These are phyloP conservation scores for Tipula unca DNA, from an alignment of 2,888 invertebrate species.

Conservation along the genomic window DNA sequence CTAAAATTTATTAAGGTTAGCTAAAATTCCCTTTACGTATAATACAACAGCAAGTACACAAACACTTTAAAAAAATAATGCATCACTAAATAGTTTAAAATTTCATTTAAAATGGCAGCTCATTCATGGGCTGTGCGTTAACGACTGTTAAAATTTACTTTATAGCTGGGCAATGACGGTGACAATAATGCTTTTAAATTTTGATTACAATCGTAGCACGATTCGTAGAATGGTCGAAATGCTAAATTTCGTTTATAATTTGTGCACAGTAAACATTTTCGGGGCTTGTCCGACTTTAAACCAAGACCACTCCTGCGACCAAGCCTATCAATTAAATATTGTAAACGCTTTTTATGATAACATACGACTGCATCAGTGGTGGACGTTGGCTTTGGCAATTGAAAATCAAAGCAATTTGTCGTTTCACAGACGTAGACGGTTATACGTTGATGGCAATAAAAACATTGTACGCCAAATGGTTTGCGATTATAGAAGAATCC, in stretches of 20 bases:
- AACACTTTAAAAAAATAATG: too few relatives aligned
- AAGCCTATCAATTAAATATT: neutral
- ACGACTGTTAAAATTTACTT: neutral
- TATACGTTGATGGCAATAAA: neutral
- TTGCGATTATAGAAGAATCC: neutral
- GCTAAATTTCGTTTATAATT: neutral
- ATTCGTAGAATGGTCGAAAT: neutral
- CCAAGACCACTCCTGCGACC: neutral
- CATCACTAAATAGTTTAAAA: too few relatives aligned
- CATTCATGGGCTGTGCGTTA: neutral
- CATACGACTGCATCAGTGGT: too few relatives aligned
- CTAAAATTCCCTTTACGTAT: too few relatives aligned
- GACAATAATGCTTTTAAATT: neutral
- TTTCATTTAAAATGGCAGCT: neutral
- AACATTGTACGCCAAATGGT: neutral
- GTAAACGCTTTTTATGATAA: neutral
- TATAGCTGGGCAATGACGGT: neutral
- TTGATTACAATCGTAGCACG: neutral
- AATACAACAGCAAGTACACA: too few relatives aligned
- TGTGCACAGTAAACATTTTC: neutral
- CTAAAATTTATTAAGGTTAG: too few relatives aligned
- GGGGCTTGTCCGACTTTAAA: neutral
- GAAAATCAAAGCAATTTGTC: neutral
- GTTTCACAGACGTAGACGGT: neutral
- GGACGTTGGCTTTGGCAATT: neutral